These are phyloP conservation scores for Tiliqua scincoides DNA, from an alignment of 2,113 vertebrate species.

Conservation along the genomic window DNA sequence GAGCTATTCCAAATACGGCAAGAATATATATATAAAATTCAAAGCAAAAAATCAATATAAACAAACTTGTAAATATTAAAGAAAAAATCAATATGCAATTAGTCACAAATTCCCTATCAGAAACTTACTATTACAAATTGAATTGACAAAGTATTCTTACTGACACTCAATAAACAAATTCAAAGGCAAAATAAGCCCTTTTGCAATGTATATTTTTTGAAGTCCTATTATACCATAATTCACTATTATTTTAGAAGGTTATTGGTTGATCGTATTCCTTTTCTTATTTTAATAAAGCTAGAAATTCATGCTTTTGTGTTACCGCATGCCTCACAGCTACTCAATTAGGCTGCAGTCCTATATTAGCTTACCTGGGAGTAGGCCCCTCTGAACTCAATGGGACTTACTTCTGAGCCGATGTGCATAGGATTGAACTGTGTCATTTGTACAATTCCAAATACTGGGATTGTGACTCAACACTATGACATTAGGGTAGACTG, in stretches of 20 bases:
- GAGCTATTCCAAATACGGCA: neutral
- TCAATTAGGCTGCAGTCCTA: too few relatives aligned
- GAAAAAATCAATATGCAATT: neutral
- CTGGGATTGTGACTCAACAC: too few relatives aligned
- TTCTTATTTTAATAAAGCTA: neutral
- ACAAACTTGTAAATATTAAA: neutral
- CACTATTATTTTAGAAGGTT: neutral
- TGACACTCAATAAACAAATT: neutral
- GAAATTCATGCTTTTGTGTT: too few relatives aligned
- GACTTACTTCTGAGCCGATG: too few relatives aligned
- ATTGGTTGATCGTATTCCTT: neutral
- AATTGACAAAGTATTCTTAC: neutral
- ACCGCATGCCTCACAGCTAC: too few relatives aligned
- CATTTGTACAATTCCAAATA: too few relatives aligned
- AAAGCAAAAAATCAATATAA: neutral
- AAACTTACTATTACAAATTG: neutral
- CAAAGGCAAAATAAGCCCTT: neutral
- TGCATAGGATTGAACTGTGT: too few relatives aligned
- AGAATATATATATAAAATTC: neutral
- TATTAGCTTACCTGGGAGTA: too few relatives aligned
- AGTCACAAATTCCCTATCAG: neutral
- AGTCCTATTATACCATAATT: neutral
- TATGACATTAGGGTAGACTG: neutral
- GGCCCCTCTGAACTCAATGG: too few relatives aligned
- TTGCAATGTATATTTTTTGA: neutral